Percentiles rank a stretch among this genome's conserved stretches.
Conservation (phyloP, 2,797 vertebrate species). For the Protonibea diacanthus region DNA sequence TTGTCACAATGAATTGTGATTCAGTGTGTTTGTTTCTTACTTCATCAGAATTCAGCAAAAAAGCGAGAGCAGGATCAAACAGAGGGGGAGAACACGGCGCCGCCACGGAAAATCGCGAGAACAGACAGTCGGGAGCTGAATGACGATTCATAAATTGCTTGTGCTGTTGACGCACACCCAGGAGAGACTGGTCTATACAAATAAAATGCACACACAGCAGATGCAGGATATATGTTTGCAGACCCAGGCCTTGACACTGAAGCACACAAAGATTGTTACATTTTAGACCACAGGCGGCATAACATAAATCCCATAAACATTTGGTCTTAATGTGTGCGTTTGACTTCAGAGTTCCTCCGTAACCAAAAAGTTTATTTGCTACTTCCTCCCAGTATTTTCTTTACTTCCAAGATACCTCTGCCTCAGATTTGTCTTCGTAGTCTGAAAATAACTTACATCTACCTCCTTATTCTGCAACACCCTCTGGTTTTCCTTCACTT, state of each 20-base stretch:
- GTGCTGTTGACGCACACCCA: slow-evolving; percentile 11
- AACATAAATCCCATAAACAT: neutral
- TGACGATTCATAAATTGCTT: slow-evolving; percentile 86
- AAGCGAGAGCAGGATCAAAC: slow-evolving; percentile 91
- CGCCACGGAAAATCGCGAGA: slow-evolving; percentile 90
- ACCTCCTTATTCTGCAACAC: slow-evolving; percentile 52
- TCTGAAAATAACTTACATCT: slow-evolving; percentile 52
- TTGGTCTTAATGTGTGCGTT: slow-evolving; percentile 28
- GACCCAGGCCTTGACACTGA: slow-evolving; percentile 36
- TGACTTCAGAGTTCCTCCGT: slow-evolving; percentile 23
- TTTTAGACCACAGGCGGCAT: slow-evolving; percentile 38
- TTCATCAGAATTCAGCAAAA: slow-evolving; percentile 88
- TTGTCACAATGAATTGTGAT: too few relatives aligned
- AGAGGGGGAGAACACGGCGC: slow-evolving; percentile 89
- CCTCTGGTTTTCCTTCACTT: slow-evolving; percentile 19
- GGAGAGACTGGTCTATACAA: slow-evolving; percentile 50
- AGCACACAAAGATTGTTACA: slow-evolving; percentile 26
- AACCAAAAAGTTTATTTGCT: slow-evolving; percentile 37
- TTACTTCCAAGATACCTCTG: slow-evolving; percentile 45
- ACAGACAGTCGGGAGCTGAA: slow-evolving; percentile 91
- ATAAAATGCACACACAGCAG: slow-evolving; percentile 27
- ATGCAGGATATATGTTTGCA: slow-evolving; percentile 43
- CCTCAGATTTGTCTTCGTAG: slow-evolving; percentile 45
- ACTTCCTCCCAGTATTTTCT: slow-evolving; percentile 14
- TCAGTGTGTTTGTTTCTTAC: neutral